These are phyloP conservation scores for Papilio polyxenes DNA, from an alignment of 1,140 invertebrate species.

Conservation along the genomic window DNA sequence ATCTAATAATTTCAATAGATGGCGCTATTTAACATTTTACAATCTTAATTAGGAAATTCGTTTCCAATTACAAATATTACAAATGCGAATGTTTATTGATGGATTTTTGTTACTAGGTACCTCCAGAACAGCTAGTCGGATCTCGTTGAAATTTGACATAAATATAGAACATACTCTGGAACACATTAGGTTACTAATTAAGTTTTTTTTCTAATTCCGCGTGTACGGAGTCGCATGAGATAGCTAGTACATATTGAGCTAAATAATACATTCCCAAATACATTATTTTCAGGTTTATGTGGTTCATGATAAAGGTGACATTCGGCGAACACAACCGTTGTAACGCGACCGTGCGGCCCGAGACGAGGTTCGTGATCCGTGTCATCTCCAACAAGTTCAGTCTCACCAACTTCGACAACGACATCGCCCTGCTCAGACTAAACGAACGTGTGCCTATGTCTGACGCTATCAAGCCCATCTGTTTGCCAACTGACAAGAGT, in stretches of 20 bases:
- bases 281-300: constrained; percentile 87
- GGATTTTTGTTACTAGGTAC: no score
- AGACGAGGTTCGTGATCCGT: constrained; percentile 87
- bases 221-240: no score
- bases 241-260: not conserved
- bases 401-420: constrained; percentile 91
- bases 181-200: no score
- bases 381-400: constrained; percentile 89
- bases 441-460: constrained; percentile 88
- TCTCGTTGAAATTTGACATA: no score
- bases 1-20: not conserved
- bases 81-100: no score
- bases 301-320: constrained; percentile 94
- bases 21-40: not conserved
- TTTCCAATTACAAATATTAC: no score
- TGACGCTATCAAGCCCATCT: constrained; percentile 88
- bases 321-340: constrained; percentile 93
- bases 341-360: constrained; percentile 84
- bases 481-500: constrained; percentile 86
- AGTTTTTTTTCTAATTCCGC: no score
- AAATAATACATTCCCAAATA: constrained; percentile 34
- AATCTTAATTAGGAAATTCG: not conserved
- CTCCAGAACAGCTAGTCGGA: no score
- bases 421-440: constrained; percentile 89
- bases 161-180: no score